A percentile compares a stretch with the other conserved stretches of the same genome.
Evolutionary conservation across 2,113 vertebrate species (phyloP).

Genomic region (Anguilla rostrata): DNA sequence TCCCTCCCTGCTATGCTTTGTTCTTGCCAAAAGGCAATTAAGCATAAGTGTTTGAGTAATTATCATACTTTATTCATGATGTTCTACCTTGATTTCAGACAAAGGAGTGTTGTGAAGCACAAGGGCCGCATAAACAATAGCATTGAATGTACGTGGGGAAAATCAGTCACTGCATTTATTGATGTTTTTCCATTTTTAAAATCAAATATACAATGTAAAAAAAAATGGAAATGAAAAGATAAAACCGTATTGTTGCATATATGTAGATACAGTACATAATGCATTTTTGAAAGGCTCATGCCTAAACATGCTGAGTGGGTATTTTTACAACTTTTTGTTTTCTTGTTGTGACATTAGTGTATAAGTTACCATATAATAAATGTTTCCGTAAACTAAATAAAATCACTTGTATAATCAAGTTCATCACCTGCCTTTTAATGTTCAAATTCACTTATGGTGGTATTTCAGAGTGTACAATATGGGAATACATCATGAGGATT

Average conservation of each 20-base stretch:
- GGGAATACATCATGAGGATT: too few relatives aligned
- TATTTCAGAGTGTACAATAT: too few relatives aligned
- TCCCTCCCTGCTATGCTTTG: not conserved
- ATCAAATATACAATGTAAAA: not conserved
- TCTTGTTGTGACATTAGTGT: too few relatives aligned
- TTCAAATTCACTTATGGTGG: too few relatives aligned
- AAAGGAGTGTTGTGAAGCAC: not conserved
- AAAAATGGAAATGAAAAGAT: not conserved
- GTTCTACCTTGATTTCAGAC: constrained; percentile 9
- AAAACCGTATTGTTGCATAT: not conserved
- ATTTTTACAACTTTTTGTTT: too few relatives aligned
- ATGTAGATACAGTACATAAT: not conserved
- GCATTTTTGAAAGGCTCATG: not conserved
- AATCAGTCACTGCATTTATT: not conserved
- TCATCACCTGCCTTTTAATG: too few relatives aligned
- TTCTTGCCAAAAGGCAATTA: constrained; percentile 20
- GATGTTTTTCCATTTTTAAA: not conserved
- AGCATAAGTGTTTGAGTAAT: constrained; percentile 7
- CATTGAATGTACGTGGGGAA: not conserved
- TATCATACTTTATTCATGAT: constrained; percentile 12
- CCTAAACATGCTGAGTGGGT: constrained; percentile 43
- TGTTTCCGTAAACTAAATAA: too few relatives aligned
- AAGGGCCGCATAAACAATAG: not conserved
- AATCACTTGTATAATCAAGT: too few relatives aligned
- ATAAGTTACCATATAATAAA: too few relatives aligned